Base-by-base conservation (phyloP, 2,113 vertebrate species). In the Neodon shergylaensis region DNA sequence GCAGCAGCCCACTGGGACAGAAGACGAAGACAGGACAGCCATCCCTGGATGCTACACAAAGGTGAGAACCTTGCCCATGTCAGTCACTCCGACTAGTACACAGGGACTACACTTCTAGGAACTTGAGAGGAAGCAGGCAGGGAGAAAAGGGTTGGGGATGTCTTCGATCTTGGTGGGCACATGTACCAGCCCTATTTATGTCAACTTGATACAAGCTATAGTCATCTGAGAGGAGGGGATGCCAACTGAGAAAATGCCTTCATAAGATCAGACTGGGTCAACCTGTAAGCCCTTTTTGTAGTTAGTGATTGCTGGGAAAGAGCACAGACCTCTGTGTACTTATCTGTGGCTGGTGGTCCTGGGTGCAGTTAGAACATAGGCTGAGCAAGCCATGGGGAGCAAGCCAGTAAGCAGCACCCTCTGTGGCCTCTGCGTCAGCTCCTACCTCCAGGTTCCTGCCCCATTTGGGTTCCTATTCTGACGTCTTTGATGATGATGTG, bases 31-130 rank as follows among this genome's bases (percentile, higher is more conserved):
- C 14, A 36, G 10, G 44, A 14, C 0, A 1, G 19, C 36, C 36
- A 73, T 31, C 49, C 5, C 17, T 3, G 24, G 6, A 39, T 2
- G 3, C 31, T 8, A 5, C 21, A 6, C 0, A 5, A 65, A 21
- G 39, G 4, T 22, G 1, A 28, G 2, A 0, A 6, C 28, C 31
- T 12, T 61, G 14, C 14, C 52, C 7, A 13, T 8, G 22, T 83
- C 17, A 11, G 1, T 17, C 12, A 4, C 1, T 47, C 0, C 24
- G n/a, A 79, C 11, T 19, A 8, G 5, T 19, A 28, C 5, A 42
- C 1, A 17, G 9, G 2, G 7, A 21, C 66, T 52, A 19, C 0
- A 10, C 8, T 52, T 61, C 14, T 17, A 81, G 82, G 39, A 9
- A 44, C 49, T 7, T 3, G 39, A 58, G 7, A 13, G 19, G 4